Conservation (phyloP, 1,140 invertebrate genomes). For the Aphaenogaster floridana region DNA sequence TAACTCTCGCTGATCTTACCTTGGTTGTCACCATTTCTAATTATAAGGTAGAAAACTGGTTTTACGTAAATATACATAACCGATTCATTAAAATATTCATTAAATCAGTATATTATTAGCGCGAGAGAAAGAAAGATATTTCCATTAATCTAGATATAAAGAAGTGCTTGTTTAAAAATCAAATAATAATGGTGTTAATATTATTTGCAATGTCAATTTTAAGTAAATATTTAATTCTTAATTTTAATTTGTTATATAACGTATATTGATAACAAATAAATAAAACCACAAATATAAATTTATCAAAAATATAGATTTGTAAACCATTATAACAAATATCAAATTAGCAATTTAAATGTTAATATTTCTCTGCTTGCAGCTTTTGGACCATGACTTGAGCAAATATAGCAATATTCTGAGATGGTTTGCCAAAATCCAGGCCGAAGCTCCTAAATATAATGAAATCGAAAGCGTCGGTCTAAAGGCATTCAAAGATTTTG, state of each 20-base stretch:
- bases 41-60: conserved; percentile 86
- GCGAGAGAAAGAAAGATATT: not conserved
- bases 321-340: not conserved
- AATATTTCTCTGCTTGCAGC: conserved; percentile 73
- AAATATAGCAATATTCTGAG: conserved; percentile 90
- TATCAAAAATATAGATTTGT: not conserved
- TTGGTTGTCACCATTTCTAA: conserved; percentile 89
- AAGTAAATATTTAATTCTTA: not conserved
- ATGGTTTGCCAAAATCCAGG: conserved; percentile 90
- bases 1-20: conserved; percentile 92
- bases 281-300: not conserved
- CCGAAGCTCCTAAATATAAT: conserved; percentile 90
- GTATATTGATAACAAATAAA: not conserved
- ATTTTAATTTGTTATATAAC: not conserved
- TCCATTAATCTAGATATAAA: not conserved
- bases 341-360: not conserved
- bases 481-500: conserved; percentile 82
- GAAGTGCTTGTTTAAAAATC: not conserved
- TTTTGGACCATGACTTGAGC: conserved; percentile 88
- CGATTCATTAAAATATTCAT: not conserved
- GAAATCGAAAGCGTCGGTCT: conserved; percentile 89
- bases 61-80: not conserved
- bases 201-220: not conserved
- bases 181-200: not conserved
- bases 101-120: not conserved